Conservation (phyloP, 2,888 invertebrate genomes). For the Thelaira solivaga region DNA sequence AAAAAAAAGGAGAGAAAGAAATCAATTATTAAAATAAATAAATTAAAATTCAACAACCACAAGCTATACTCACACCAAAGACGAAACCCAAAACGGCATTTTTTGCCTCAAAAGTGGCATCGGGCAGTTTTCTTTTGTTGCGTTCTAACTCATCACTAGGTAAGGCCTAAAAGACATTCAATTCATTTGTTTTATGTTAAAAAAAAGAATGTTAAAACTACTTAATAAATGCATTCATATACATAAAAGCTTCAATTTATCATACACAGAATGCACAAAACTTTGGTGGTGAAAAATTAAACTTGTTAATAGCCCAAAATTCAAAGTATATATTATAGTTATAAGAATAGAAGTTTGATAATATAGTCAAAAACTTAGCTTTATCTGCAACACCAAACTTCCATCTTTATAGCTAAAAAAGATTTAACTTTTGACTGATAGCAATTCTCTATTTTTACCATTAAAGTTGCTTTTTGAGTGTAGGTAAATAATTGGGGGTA, state of each 20-base stretch:
- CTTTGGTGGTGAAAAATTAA: too few species aligned
- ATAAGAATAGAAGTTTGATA: too few species aligned
- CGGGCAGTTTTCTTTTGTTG: constrained; percentile 87
- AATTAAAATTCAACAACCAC: neutral
- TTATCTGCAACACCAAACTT: too few species aligned
- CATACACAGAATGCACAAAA: too few species aligned
- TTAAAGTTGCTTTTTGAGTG: too few species aligned
- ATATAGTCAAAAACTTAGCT: too few species aligned
- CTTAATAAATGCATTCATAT: neutral
- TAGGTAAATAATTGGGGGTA: too few species aligned
- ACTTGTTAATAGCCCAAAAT: too few species aligned
- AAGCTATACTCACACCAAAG: constrained; percentile 84
- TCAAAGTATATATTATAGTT: too few species aligned
- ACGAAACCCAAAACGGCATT: constrained; percentile 89
- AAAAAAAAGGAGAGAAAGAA: constrained; percentile 14
- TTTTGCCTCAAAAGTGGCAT: constrained; percentile 83
- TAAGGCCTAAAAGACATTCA: constrained; percentile 76
- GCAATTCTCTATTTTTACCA: too few species aligned
- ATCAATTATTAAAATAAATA: neutral
- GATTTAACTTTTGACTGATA: too few species aligned
- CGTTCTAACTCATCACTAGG: constrained; percentile 78
- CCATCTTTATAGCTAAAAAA: too few species aligned
- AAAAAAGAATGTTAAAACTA: constrained; percentile 4
- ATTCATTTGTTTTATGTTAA: constrained; percentile 17
- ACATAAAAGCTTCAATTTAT: neutral